phyloP scores from a whole-genome alignment of 2,113 vertebrate genomes.

The Coturnix japonica region DNA sequence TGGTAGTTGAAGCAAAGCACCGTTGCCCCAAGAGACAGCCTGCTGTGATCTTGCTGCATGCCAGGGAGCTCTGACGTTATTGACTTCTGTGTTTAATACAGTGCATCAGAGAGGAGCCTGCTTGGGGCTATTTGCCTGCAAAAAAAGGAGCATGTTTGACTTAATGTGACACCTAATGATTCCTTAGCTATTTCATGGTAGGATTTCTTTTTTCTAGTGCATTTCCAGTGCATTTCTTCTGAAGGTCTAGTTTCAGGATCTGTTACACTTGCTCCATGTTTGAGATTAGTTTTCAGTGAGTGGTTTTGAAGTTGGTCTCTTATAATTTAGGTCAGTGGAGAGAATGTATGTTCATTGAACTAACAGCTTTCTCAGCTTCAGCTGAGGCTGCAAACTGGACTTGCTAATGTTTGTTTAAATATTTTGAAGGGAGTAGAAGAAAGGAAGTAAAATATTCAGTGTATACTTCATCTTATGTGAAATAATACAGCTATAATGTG shows the following conservation, averaged over 20 bases:
- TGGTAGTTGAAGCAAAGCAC: background rate
- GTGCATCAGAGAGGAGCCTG: background rate
- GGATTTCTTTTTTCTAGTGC: background rate
- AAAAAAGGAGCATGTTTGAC: background rate
- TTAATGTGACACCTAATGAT: background rate
- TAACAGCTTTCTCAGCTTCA: slow-evolving; percentile 21
- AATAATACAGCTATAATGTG: background rate
- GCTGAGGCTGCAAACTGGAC: background rate
- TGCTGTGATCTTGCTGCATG: rapidly evolving
- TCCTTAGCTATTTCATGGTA: background rate
- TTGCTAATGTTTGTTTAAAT: background rate
- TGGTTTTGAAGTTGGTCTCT: slow-evolving; percentile 65
- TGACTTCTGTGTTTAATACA: background rate
- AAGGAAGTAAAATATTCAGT: background rate
- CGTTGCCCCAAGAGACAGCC: background rate
- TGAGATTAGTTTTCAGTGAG: slow-evolving; percentile 65
- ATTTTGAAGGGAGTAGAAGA: background rate
- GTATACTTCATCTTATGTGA: background rate
- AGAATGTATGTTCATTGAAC: slow-evolving; percentile 8
- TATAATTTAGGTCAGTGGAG: slow-evolving; percentile 70
- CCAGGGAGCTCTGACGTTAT: background rate
- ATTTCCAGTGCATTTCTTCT: slow-evolving; percentile 15
- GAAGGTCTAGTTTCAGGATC: slow-evolving; percentile 39
- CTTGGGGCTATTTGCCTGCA: background rate
- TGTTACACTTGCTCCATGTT: slow-evolving; percentile 56